Conservation (phyloP, 2,113 vertebrate species). For the Acanthochromis polyacanthus region DNA sequence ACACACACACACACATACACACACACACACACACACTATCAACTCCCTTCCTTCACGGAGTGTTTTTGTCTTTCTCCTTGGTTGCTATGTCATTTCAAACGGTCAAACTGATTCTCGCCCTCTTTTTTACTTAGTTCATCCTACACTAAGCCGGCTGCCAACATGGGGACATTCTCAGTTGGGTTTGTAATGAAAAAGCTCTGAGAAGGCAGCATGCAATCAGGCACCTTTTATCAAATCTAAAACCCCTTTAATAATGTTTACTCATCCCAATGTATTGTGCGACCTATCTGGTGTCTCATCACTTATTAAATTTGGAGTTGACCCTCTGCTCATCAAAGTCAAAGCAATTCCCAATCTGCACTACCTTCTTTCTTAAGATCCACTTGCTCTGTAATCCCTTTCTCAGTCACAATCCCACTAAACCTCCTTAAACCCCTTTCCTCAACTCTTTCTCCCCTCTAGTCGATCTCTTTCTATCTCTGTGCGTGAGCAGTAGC, state of each 20-base stretch:
- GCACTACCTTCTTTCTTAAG: constrained; percentile 49
- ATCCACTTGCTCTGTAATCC: constrained; percentile 56
- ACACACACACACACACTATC: constrained; percentile 10
- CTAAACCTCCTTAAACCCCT: constrained; percentile 33
- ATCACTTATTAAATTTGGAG: constrained; percentile 33
- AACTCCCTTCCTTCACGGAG: constrained; percentile 27
- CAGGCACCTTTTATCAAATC: constrained; percentile 38
- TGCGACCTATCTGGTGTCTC: constrained; percentile 9
- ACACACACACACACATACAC: constrained; percentile 10
- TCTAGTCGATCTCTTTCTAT: constrained; percentile 47
- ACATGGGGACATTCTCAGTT: background rate
- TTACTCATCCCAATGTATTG: constrained; percentile 21
- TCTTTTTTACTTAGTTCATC: constrained; percentile 22
- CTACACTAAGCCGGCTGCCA: constrained; percentile 4
- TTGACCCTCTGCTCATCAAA: constrained; percentile 35
- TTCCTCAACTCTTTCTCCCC: constrained; percentile 26
- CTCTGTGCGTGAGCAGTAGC: constrained; percentile 72
- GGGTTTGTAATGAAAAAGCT: constrained; percentile 41
- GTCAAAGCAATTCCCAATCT: constrained; percentile 48
- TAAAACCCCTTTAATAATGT: constrained; percentile 23
- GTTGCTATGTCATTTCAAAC: constrained; percentile 43
- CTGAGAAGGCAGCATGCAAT: background rate
- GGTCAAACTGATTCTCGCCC: constrained; percentile 16
- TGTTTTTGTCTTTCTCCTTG: constrained; percentile 38
- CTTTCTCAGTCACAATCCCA: constrained; percentile 44